A percentile compares a stretch with the other conserved stretches of the same genome.
Conservation (phyloP, 2,113 vertebrate species). For the Pseudorhombus dupliciocellatus region DNA sequence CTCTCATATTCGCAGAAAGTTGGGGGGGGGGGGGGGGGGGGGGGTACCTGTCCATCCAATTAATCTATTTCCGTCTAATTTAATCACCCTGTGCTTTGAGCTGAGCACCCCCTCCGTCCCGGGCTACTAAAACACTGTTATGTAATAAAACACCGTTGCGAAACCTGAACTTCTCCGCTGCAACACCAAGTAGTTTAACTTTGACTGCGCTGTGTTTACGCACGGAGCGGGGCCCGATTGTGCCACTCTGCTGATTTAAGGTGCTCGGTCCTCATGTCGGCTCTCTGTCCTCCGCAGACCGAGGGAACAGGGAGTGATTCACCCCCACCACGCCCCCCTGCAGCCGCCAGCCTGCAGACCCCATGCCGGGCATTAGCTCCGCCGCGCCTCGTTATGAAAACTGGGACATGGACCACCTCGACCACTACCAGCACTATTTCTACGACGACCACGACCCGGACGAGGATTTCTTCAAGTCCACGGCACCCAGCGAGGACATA, state of each 20-base stretch:
- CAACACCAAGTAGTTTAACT: constrained; percentile 22
- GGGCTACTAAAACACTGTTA: constrained; percentile 66
- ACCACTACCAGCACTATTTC: constrained; percentile 92
- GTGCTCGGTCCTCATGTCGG: constrained; percentile 23
- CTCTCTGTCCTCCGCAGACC: constrained; percentile 57
- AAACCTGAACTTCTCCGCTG: constrained; percentile 69
- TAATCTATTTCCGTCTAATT: constrained; percentile 35
- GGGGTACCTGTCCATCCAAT: constrained; percentile 43
- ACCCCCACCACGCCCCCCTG: not conserved
- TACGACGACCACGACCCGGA: constrained; percentile 90
- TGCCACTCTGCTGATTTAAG: constrained; percentile 3
- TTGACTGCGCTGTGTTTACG: constrained; percentile 19
- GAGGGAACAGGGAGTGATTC: constrained; percentile 66
- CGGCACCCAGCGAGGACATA: constrained; percentile 95
- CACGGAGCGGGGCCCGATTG: not conserved
- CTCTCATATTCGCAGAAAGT: not conserved
- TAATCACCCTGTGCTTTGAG: constrained; percentile 38
- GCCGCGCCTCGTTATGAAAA: constrained; percentile 68
- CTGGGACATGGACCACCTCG: constrained; percentile 90
- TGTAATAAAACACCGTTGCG: constrained; percentile 73
- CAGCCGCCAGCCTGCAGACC: constrained; percentile 40
- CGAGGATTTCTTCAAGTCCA: constrained; percentile 93
- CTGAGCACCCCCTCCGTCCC: constrained; percentile 37
- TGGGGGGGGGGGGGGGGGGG: not conserved
- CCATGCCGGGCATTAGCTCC: constrained; percentile 78